Percentiles rank a stretch among this genome's conserved stretches.
Conservation (phyloP, 92 coral and sea anemone species). For the Heliopora coerulea region DNA sequence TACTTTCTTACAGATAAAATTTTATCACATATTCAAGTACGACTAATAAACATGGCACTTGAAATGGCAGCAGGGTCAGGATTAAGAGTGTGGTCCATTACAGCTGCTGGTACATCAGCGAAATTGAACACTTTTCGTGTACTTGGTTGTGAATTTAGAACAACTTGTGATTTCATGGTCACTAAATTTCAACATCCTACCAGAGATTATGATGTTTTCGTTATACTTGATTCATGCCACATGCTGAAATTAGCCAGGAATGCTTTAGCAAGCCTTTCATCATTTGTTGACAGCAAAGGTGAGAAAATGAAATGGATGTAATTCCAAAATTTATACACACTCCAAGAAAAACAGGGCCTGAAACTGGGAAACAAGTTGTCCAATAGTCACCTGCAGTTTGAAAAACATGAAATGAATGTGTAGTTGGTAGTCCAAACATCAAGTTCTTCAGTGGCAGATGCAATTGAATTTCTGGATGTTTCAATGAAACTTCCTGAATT, state of each 20-base stretch:
- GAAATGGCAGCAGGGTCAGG: constrained; percentile 25
- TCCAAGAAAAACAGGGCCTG: too few relatives aligned
- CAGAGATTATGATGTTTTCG: neutral
- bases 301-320: neutral
- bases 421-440: constrained; percentile 8
- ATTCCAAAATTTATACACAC: too few relatives aligned
- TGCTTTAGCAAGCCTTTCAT: neutral
- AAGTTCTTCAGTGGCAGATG: constrained; percentile 8
- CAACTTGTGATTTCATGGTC: neutral
- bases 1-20: constrained; percentile 6
- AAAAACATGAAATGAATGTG: constrained; percentile 30
- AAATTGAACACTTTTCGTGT: constrained; percentile 4
- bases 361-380: too few relatives aligned
- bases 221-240: constrained; percentile 18
- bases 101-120: constrained; percentile 17
- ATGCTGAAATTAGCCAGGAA: constrained; percentile 27
- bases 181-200: constrained; percentile 16
- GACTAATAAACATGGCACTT: neutral
- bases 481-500: constrained; percentile 6
- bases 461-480: constrained; percentile 12
- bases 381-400: too few relatives aligned
- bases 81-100: constrained; percentile 5
- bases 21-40: neutral
- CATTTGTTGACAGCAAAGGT: neutral
- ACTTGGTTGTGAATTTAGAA: constrained; percentile 12